These are phyloP conservation scores for Drosophila sp. DNA, from an alignment of 1,140 invertebrate genomes.

Conservation along the genomic window DNA sequence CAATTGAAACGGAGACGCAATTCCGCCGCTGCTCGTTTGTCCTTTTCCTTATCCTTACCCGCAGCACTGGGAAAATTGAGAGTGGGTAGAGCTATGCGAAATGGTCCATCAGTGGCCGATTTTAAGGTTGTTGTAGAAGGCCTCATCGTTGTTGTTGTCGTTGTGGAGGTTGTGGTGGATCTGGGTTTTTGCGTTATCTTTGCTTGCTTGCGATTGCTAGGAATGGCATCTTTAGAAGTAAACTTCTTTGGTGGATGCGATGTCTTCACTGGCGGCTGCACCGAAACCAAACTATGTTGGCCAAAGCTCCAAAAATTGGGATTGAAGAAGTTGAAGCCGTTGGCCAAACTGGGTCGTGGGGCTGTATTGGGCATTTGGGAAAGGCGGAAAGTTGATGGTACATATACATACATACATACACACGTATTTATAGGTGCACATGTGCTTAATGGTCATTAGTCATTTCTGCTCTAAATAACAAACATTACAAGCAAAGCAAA, in stretches of 20 bases:
- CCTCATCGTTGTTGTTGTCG: constrained; percentile 63
- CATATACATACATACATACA: background rate
- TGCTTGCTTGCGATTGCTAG: constrained; percentile 68
- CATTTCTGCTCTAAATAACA: constrained; percentile 77
- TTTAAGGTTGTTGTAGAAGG: constrained; percentile 58
- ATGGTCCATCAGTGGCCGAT: constrained; percentile 64
- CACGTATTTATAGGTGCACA: constrained; percentile 16
- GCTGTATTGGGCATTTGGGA: constrained; percentile 33
- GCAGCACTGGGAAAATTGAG: constrained; percentile 76
- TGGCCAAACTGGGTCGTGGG: constrained; percentile 65
- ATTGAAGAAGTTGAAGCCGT: constrained; percentile 69
- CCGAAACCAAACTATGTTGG: constrained; percentile 60
- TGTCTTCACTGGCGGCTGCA: constrained; percentile 55
- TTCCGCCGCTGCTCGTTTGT: constrained; percentile 56
- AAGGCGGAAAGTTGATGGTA: constrained; percentile 39
- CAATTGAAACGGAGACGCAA: constrained; percentile 82
- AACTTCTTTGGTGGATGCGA: constrained; percentile 84
- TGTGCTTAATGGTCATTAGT: constrained; percentile 64
- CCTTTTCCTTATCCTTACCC: constrained; percentile 66
- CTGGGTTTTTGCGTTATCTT: constrained; percentile 52
- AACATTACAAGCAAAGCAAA: constrained; percentile 67
- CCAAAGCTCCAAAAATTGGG: constrained; percentile 68
- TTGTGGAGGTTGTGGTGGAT: constrained; percentile 20
- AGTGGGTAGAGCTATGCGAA: constrained; percentile 78
- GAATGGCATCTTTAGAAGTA: constrained; percentile 82